Percentiles rank a stretch among this genome's conserved stretches.
phyloP scores from a whole-genome alignment of 2,113 vertebrate species.

The Nasalis larvatus region DNA sequence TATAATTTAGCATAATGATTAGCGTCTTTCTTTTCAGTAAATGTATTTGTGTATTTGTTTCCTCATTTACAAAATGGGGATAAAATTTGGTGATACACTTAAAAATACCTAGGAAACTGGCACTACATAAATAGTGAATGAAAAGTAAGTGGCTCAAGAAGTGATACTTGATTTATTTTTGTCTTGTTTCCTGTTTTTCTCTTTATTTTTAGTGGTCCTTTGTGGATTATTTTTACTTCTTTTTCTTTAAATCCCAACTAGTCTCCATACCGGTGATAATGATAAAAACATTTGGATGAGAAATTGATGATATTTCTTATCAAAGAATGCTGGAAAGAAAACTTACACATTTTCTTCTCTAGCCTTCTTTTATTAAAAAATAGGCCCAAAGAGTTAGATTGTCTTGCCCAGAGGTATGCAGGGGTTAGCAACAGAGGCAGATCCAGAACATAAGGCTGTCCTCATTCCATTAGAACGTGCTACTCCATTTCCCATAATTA shows the following conservation, averaged over 20 bases:
- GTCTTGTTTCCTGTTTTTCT: background rate
- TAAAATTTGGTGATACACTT: background rate
- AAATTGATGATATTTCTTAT: background rate
- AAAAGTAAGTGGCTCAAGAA: background rate
- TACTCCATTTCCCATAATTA: background rate
- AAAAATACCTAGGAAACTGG: background rate
- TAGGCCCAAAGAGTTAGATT: rapidly evolving
- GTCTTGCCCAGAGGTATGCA: background rate
- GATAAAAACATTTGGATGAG: background rate
- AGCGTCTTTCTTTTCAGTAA: background rate
- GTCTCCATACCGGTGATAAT: background rate
- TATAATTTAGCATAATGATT: background rate
- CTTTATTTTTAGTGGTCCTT: background rate
- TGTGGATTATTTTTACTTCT: background rate
- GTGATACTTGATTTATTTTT: background rate
- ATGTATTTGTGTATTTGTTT: background rate
- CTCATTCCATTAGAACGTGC: background rate
- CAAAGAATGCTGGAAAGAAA: background rate
- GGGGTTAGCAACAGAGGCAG: background rate
- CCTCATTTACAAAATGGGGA: background rate
- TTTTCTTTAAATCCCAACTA: background rate
- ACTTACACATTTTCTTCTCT: background rate
- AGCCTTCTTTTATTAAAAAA: background rate
- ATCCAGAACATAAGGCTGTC: background rate
- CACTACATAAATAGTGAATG: background rate